Percentiles rank a stretch among this genome's conserved stretches.
These are phyloP conservation scores for Dicranocentrus wangi DNA, from an alignment of 2,888 invertebrate species.

Conservation along the genomic window DNA sequence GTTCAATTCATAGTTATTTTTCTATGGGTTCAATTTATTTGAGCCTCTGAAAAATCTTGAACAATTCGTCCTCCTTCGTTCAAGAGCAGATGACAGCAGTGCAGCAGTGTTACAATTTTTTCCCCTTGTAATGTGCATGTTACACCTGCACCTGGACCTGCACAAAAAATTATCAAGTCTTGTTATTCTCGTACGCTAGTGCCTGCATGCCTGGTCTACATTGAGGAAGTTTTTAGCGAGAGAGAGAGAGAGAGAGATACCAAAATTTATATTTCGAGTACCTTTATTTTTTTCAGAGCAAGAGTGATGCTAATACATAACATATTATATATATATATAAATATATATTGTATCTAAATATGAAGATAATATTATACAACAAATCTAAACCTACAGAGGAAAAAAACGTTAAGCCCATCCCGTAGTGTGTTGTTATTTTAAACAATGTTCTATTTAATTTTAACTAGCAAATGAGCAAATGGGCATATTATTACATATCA, in stretches of 20 bases:
- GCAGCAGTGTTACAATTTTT: background rate
- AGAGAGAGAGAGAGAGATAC: conserved; percentile 34
- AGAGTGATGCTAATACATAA: conserved; percentile 55
- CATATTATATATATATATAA: conserved; percentile 27
- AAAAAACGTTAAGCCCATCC: background rate
- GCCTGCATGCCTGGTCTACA: conserved; percentile 61
- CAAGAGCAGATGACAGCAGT: background rate
- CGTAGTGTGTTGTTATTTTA: conserved; percentile 1
- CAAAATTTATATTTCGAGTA: conserved; percentile 61
- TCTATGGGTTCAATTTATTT: too few species aligned
- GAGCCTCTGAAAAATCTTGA: too few species aligned
- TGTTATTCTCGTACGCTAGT: conserved; percentile 39
- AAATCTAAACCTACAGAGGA: background rate
- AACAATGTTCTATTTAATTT: conserved; percentile 29
- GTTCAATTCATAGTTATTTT: too few species aligned
- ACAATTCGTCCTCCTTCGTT: too few species aligned
- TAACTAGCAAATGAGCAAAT: conserved; percentile 9
- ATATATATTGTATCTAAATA: background rate
- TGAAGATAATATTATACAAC: conserved; percentile 1
- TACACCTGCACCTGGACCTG: background rate
- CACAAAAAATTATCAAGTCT: too few species aligned
- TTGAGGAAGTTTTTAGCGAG: conserved; percentile 10
- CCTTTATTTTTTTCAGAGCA: conserved; percentile 61
- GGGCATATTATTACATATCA: too few species aligned
- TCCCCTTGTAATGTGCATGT: background rate